Evolutionary conservation across 2,888 invertebrate species (phyloP), one percentile per base, ranked within the genome.

Genomic region (Tetragonula carbonaria): DNA sequence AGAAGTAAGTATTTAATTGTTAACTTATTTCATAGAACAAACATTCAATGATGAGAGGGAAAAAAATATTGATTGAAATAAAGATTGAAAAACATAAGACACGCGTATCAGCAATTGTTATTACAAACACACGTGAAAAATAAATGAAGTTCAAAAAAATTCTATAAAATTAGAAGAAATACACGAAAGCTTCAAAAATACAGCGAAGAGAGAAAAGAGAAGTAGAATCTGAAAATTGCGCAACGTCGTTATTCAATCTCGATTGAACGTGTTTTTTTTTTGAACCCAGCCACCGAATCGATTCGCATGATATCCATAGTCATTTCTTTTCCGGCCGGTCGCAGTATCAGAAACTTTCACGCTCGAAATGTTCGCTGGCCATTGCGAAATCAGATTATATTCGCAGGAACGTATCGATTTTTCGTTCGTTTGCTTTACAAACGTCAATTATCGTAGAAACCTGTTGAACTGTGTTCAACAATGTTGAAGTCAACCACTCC

Each of bases 281-380:
- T 57, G 59, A 51, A n/a, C 21, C n/a, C 23, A 67, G 14, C 38
- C 57, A 38, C 66, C 38, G 63, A 4, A 68, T 51, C 63, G 73
- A 77, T 80, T 67, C 59, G 72, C 66, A 66, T 23, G 66, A 66
- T 76, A 76, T 50, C 72, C 62, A 66, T 57, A 72, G 74, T 53
- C 79, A 84, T 74, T 72, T 80, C 81, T 85, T 84, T 78, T 70
- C 63, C 86, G 16, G 33, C 65, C 51, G 59, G 59, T 55, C 68
- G 73, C 62, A 50, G 71, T 86, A 86, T 83, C 80, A 63, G 74
- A 74, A 86, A 86, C 86, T 86, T 86, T 86, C 86, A 86, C 86
- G 75, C 62, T 78, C 80, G 80, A 76, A 80, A 77, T 71, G 70
- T 57, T 74, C 74, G 33, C 23, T 8, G 71, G 4, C 11, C 59